phyloP scores from a whole-genome alignment of 2,797 vertebrate genomes.

The Odontamblyopus lacepedii region DNA sequence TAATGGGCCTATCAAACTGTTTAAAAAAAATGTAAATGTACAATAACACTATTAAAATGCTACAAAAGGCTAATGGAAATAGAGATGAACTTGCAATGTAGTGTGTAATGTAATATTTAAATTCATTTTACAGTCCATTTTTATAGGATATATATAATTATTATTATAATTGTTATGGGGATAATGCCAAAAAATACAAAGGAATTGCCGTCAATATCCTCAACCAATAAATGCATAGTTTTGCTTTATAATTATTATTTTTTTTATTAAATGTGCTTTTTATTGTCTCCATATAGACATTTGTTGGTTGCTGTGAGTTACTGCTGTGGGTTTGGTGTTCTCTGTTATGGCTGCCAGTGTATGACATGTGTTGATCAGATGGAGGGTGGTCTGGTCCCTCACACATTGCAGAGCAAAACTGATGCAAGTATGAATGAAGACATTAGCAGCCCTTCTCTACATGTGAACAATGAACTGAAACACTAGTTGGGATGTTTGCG shows the following conservation, averaged over 20 bases:
- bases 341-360: conserved; percentile 42
- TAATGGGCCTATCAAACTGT: too few relatives aligned
- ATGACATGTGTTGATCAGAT: conserved; percentile 66
- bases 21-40: too few relatives aligned
- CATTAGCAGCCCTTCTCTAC: conserved; percentile 21
- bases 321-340: conserved; percentile 10
- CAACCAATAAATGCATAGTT: neutral
- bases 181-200: too few relatives aligned
- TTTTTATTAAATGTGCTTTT: neutral
- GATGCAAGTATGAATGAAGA: conserved; percentile 39
- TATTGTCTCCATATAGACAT: neutral
- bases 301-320: conserved; percentile 1
- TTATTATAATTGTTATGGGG: too few relatives aligned
- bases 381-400: conserved; percentile 47
- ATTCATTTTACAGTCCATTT: too few relatives aligned
- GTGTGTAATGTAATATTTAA: too few relatives aligned
- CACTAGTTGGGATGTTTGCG: neutral
- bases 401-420: conserved; percentile 45
- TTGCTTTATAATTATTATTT: too few relatives aligned
- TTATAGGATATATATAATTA: too few relatives aligned
- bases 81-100: too few relatives aligned
- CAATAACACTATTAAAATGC: too few relatives aligned
- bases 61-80: too few relatives aligned
- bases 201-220: too few relatives aligned
- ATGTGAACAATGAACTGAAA: conserved; percentile 40